Conservation (phyloP, 2,888 invertebrate genomes). For the Pristionchus mayeri region DNA sequence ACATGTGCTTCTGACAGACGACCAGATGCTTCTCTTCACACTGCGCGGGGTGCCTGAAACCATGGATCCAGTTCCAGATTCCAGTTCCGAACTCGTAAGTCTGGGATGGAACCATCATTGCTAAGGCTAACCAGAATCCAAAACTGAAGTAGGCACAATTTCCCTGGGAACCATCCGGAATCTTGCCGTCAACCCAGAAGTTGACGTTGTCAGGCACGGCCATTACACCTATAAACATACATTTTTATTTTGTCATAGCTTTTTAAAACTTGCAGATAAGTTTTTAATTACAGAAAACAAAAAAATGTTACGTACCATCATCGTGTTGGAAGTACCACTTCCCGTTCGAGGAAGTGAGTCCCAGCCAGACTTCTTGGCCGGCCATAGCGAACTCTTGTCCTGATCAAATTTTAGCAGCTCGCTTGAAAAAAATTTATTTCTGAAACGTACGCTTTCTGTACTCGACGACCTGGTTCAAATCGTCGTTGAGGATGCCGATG, state of each 20-base stretch:
- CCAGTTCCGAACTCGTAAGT: neutral
- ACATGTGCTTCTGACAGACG: constrained; percentile 67
- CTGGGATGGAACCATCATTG: neutral
- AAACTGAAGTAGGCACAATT: constrained; percentile 28
- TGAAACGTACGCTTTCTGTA: constrained; percentile 38
- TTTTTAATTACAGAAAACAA: neutral
- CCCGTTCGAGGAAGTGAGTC: neutral
- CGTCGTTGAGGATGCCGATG: constrained; percentile 5
- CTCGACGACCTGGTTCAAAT: constrained; percentile 1
- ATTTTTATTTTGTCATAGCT: neutral
- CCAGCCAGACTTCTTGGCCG: constrained; percentile 38
- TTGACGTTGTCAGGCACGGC: constrained; percentile 24
- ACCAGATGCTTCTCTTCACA: constrained; percentile 33
- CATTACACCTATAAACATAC: neutral
- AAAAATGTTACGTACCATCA: neutral
- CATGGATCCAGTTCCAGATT: neutral
- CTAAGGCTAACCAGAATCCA: neutral
- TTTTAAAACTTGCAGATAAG: neutral
- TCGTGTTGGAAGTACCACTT: constrained; percentile 26
- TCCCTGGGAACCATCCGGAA: neutral
- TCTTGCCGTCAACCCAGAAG: constrained; percentile 41
- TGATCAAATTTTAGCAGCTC: neutral
- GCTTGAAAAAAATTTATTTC: too few species aligned
- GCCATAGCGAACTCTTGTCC: neutral
- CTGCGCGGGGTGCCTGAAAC: constrained; percentile 8